Conservation (phyloP, 2,888 invertebrate species). For the Drymonia ruficornis region DNA sequence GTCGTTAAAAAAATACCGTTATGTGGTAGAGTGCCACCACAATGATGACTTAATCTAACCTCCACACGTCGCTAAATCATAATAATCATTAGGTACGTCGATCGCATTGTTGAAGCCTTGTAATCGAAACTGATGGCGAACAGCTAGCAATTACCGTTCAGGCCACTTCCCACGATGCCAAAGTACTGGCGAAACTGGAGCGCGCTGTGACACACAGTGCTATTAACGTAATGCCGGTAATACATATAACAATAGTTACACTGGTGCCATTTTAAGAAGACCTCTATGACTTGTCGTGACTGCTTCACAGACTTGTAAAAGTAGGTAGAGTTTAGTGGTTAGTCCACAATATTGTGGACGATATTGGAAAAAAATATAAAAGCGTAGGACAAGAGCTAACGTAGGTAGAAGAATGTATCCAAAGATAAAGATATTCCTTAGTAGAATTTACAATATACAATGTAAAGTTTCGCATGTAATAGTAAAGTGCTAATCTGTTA, state of each 20-base stretch:
- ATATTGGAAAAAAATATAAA: no score
- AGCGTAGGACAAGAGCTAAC: no score
- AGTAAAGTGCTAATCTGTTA: no score
- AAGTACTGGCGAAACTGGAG: conserved; percentile 67
- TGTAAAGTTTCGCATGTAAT: no score
- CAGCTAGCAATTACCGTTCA: conserved; percentile 53
- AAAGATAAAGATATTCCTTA: no score
- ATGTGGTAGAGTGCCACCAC: background rate
- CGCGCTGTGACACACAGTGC: conserved; percentile 69
- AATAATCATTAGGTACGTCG: background rate
- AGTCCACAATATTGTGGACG: background rate
- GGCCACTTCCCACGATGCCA: conserved; percentile 73
- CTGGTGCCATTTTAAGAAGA: conserved; percentile 48
- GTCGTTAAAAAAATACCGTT: background rate
- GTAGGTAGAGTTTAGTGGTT: background rate
- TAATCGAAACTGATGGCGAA: conserved; percentile 30
- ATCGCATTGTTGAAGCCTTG: background rate
- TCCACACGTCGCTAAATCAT: background rate
- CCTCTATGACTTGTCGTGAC: conserved; percentile 35
- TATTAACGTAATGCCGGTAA: conserved; percentile 63
- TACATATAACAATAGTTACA: conserved; percentile 51
- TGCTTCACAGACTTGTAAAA: conserved; percentile 14
- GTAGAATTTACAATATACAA: no score
- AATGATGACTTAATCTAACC: background rate
- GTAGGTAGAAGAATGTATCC: background rate